Percentiles rank a stretch among this genome's conserved stretches.
Evolutionary conservation across 23 tunicate species (phyloP).

Genomic region (Trididemnum miniatum): DNA sequence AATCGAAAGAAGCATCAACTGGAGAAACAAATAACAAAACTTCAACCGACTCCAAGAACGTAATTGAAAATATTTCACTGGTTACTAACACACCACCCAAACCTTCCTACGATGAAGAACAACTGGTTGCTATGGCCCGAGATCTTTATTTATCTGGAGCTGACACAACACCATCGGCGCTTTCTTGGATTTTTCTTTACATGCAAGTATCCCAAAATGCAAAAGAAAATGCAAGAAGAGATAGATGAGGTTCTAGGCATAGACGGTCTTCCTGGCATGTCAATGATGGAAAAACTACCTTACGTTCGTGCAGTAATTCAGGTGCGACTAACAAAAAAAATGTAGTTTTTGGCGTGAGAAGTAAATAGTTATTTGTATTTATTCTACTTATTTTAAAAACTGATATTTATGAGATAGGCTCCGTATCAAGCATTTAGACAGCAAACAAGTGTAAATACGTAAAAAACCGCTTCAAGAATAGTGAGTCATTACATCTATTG

Average conservation of each 20-base stretch:
- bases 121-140: constrained; percentile 15
- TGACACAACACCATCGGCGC: constrained; percentile 48
- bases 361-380: not conserved
- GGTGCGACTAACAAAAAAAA: constrained; percentile 8
- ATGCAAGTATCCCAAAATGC: constrained; percentile 30
- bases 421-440: too few species aligned
- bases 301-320: constrained; percentile 51
- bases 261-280: constrained; percentile 4
- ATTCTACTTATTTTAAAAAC: not conserved
- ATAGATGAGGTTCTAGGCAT: constrained; percentile 29
- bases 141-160: constrained; percentile 60
- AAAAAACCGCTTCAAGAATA: too few species aligned
- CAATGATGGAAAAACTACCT: constrained; percentile 31
- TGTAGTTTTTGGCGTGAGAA: too few species aligned
- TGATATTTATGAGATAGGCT: too few species aligned
- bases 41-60: too few species aligned
- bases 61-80: too few species aligned
- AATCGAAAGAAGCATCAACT: too few species aligned
- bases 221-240: constrained; percentile 46
- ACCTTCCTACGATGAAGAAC: constrained; percentile 23
- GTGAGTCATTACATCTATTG: too few species aligned
- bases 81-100: too few species aligned
- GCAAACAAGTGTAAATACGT: too few species aligned
- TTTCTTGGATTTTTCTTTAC: constrained; percentile 38
- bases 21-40: too few species aligned